Conservation (phyloP, 2,113 vertebrate genomes). For the Scatophagus argus region DNA sequence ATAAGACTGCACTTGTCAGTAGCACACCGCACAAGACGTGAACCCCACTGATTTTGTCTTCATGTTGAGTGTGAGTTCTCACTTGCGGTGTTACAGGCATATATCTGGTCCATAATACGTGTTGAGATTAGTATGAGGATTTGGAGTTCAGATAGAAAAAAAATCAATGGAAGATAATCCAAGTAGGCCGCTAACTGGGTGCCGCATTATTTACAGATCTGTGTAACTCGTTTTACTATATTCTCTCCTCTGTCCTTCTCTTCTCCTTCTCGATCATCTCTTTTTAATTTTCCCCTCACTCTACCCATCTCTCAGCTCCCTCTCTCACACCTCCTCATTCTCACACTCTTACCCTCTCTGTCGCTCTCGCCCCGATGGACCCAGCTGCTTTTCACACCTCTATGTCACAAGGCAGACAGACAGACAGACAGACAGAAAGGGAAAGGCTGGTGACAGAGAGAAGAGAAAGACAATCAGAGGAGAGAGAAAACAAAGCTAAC, state of each 20-base stretch:
- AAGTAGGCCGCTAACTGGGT: constrained; percentile 31
- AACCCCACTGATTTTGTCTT: constrained; percentile 23
- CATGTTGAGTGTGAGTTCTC: constrained; percentile 32
- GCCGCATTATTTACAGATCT: constrained; percentile 43
- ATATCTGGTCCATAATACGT: constrained; percentile 46
- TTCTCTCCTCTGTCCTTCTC: constrained; percentile 1
- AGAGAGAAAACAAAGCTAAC: constrained; percentile 46
- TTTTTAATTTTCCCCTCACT: background rate
- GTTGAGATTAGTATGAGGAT: constrained; percentile 55
- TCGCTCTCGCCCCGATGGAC: constrained; percentile 30
- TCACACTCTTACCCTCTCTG: constrained; percentile 25
- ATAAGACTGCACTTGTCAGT: constrained; percentile 3
- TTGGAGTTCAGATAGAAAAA: constrained; percentile 30
- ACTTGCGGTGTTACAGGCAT: constrained; percentile 38
- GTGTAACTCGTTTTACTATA: background rate
- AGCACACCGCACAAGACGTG: background rate
- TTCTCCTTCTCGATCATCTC: constrained; percentile 3
- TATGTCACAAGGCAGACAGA: constrained; percentile 48
- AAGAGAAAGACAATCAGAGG: constrained; percentile 16
- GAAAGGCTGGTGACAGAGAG: constrained; percentile 11
- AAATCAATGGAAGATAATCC: constrained; percentile 46
- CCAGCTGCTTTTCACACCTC: constrained; percentile 70
- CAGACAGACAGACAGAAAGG: constrained; percentile 3
- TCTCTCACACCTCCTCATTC: constrained; percentile 19
- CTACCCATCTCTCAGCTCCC: background rate